These are phyloP conservation scores for Drosophila leonis DNA, from an alignment of 2,888 invertebrate species.

Conservation along the genomic window DNA sequence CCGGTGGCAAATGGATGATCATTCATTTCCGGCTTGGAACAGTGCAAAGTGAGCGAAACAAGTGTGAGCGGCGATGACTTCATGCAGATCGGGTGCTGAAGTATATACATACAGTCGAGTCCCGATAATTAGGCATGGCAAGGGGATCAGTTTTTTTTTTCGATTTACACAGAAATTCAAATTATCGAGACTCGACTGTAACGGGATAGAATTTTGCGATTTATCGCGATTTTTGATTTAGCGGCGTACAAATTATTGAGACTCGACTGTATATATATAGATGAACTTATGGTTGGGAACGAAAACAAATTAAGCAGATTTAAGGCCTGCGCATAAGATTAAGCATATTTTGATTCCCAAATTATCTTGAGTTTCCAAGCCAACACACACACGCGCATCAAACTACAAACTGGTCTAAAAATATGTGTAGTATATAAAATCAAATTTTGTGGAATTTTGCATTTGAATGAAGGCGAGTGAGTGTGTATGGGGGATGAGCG, in stretches of 20 bases:
- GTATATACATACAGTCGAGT: too few relatives aligned
- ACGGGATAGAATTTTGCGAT: too few relatives aligned
- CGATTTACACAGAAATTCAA: too few relatives aligned
- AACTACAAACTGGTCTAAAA: constrained; percentile 34
- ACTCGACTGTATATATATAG: background rate
- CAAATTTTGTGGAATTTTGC: constrained; percentile 25
- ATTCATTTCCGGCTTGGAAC: constrained; percentile 54
- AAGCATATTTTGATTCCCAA: background rate
- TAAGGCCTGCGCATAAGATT: background rate
- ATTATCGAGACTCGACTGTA: too few relatives aligned
- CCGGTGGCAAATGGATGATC: constrained; percentile 47
- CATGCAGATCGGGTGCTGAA: constrained; percentile 21
- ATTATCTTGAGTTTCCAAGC: constrained; percentile 24
- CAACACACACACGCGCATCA: constrained; percentile 7
- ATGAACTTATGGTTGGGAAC: constrained; percentile 11
- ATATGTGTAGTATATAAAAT: constrained; percentile 26
- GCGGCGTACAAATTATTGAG: too few relatives aligned
- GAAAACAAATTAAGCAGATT: constrained; percentile 18
- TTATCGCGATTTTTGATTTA: too few relatives aligned
- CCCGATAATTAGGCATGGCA: too few relatives aligned
- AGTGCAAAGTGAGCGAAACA: constrained; percentile 13
- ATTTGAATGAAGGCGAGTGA: constrained; percentile 25
- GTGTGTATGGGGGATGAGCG: constrained; percentile 7
- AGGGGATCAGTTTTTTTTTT: too few relatives aligned
- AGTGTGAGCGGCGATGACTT: constrained; percentile 34